phyloP scores from a whole-genome alignment of 2,113 vertebrate species.

The Megaceryle torquata region DNA sequence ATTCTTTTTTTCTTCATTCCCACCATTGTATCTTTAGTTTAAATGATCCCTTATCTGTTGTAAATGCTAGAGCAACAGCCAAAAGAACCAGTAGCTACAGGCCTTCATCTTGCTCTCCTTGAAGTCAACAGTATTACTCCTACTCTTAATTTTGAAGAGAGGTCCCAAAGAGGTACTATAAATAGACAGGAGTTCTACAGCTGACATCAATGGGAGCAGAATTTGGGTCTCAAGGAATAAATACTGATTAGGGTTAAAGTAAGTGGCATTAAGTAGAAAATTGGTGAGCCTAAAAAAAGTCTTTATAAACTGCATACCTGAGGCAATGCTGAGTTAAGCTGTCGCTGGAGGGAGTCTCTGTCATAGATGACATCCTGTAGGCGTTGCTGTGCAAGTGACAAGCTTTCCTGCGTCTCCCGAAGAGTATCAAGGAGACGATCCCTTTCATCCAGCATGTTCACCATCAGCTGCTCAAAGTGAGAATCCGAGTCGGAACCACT shows the following conservation, averaged over 20 bases:
- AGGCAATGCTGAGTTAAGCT: constrained; percentile 96
- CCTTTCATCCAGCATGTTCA: constrained; percentile 98
- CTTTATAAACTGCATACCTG: constrained; percentile 79
- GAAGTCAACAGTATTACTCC: constrained; percentile 3
- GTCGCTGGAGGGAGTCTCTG: constrained; percentile 93
- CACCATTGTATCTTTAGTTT: not conserved
- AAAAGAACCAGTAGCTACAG: constrained; percentile 62
- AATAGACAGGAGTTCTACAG: not conserved
- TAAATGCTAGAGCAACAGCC: constrained; percentile 63
- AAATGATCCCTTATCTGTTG: not conserved
- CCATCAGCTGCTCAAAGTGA: constrained; percentile 99
- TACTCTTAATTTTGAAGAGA: not conserved
- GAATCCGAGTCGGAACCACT: constrained; percentile 96
- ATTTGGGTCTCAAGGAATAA: not conserved
- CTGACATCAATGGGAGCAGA: not conserved
- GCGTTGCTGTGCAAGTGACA: constrained; percentile 91
- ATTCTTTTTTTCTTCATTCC: not conserved
- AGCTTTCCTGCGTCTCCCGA: constrained; percentile 97
- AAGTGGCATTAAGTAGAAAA: not conserved
- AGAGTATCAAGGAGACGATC: constrained; percentile 97
- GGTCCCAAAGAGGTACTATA: not conserved
- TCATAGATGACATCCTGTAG: constrained; percentile 98
- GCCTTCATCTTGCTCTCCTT: not conserved
- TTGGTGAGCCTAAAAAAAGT: not conserved
- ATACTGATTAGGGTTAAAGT: not conserved